These are phyloP conservation scores for Nomada goodeniana DNA, from an alignment of 2,888 invertebrate genomes.

Conservation along the genomic window DNA sequence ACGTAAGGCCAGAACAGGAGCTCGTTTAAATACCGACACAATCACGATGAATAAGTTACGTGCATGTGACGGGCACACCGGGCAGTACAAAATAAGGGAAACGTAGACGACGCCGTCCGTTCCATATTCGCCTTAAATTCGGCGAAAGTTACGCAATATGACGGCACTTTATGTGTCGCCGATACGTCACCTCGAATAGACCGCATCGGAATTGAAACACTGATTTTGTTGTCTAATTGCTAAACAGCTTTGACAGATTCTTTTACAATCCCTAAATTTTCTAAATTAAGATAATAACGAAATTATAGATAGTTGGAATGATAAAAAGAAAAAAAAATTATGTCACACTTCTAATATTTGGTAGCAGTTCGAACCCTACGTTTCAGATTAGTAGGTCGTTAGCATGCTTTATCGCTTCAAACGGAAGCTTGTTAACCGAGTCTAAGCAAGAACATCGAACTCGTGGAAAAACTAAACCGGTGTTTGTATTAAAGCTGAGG, in stretches of 20 bases:
- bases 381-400: slow-evolving; percentile 57
- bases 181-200: not conserved
- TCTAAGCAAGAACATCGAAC: slow-evolving; percentile 48
- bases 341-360: slow-evolving; percentile 28
- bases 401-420: slow-evolving; percentile 54
- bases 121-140: slow-evolving; percentile 77
- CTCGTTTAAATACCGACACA: slow-evolving; percentile 80
- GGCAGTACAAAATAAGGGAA: slow-evolving; percentile 51
- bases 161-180: slow-evolving; percentile 7
- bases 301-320: not conserved
- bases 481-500: slow-evolving; percentile 1
- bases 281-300: no score
- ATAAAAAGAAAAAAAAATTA: not conserved
- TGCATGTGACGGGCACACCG: slow-evolving; percentile 30
- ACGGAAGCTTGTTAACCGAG: slow-evolving; percentile 58
- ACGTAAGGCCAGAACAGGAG: slow-evolving; percentile 81
- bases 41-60: slow-evolving; percentile 56
- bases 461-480: slow-evolving; percentile 36
- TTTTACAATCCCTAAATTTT: no score
- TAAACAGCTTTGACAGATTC: not conserved
- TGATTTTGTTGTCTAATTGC: not conserved
- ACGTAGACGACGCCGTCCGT: slow-evolving; percentile 37
- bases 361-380: slow-evolving; percentile 23
- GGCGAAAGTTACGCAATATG: slow-evolving; percentile 75
- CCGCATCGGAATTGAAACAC: no score